Conservation (phyloP, 2,797 vertebrate genomes). For the Brachyrhaphis roseni region DNA sequence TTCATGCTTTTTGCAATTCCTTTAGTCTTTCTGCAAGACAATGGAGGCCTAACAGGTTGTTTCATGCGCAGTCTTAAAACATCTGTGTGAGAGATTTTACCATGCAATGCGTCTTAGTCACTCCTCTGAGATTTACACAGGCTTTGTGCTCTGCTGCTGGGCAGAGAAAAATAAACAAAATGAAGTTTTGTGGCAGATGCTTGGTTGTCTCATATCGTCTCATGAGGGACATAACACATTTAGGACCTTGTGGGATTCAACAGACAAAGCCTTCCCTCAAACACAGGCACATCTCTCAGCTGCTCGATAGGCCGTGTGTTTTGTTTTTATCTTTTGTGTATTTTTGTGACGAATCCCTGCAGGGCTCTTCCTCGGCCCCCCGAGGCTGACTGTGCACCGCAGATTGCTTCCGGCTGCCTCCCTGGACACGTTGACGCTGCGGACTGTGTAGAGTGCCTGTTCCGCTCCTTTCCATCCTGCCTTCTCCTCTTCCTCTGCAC, state of each 20-base stretch:
- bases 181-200: constrained; percentile 46
- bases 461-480: constrained; percentile 39
- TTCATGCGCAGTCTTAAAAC: constrained; percentile 22
- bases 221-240: constrained; percentile 63
- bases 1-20: neutral
- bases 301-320: constrained; percentile 24
- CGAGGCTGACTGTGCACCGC: constrained; percentile 38
- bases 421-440: constrained; percentile 30
- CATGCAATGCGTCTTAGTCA: constrained; percentile 21
- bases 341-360: constrained; percentile 49
- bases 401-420: constrained; percentile 43
- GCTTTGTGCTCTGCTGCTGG: constrained; percentile 31
- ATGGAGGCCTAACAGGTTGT: neutral
- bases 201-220: constrained; percentile 38
- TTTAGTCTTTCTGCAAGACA: constrained; percentile 17
- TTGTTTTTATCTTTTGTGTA: constrained; percentile 39
- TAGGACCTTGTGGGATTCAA: constrained; percentile 48
- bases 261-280: constrained; percentile 48
- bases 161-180: constrained; percentile 34
- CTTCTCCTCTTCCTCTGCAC: constrained; percentile 25
- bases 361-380: constrained; percentile 17
- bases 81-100: constrained; percentile 19
- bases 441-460: constrained; percentile 22
- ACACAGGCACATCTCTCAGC: constrained; percentile 48
- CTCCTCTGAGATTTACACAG: constrained; percentile 30